Base-by-base conservation (phyloP, 2,113 vertebrate species). In the Rostratula benghalensis region DNA sequence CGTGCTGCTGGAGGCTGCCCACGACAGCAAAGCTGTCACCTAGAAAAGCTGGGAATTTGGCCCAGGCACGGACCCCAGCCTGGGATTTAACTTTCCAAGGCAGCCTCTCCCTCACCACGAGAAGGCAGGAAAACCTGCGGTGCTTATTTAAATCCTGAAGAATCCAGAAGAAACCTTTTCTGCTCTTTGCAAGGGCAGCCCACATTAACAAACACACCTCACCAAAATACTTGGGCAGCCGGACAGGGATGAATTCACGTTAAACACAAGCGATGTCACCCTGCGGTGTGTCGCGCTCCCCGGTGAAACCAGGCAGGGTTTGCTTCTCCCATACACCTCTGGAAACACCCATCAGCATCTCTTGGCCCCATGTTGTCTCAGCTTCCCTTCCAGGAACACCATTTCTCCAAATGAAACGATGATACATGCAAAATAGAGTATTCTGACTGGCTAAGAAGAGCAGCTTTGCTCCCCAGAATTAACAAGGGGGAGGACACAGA, bases 1-100 rank as follows among this genome's bases (percentile, higher is more conserved):
- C 0, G 0, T 1, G 43, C 3, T 3, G 75, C 65, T 50, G 50
- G 48, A 65, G 41, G 43, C 61, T 79, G 56, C 57, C 23, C 5
- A 3, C 3, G n/a, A 39, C 1, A 2, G 22, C 43, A 85, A 73
- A 80, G 71, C 39, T 19, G 25, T 22, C n/a, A 30, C 79, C 63
- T 19, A 6, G 22, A 51, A 75, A 75, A 87, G n/a, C 7, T 57
- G 41, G 59, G 80, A 87, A 12, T 8, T 69, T 22, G 41, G 57
- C 33, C 27, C 54, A 83, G 64, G 20, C 30, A 22, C 6, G 11
- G 39, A 71, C 39, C 23, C 18, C 39, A 76, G 35, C 6, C 48
- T 39, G 50, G 65, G 46, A 59, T 75, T 54, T 28, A 23, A 22
- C 17, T 46, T 24, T 30, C 12, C 7, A n/a, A 43, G 51, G 68